These are phyloP conservation scores for Hemistola chrysoprasaria DNA, from an alignment of 2,888 invertebrate species.

Conservation along the genomic window DNA sequence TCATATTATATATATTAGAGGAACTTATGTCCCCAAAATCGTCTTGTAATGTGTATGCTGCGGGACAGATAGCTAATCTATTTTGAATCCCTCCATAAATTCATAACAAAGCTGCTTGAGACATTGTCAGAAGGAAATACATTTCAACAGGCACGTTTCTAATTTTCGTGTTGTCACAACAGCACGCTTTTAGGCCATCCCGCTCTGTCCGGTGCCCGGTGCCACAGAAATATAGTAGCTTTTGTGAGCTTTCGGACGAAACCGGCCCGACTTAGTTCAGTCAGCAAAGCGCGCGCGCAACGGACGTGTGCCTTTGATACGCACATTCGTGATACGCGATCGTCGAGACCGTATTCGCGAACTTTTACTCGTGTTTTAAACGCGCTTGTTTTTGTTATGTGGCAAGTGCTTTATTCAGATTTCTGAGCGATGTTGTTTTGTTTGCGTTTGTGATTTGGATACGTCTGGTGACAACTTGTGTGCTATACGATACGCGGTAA, in stretches of 20 bases:
- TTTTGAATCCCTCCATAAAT: constrained; percentile 23
- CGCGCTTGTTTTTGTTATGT: constrained; percentile 19
- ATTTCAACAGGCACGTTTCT: constrained; percentile 43
- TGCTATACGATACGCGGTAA: constrained; percentile 13
- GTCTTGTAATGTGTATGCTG: background rate
- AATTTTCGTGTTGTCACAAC: constrained; percentile 51
- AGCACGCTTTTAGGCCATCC: constrained; percentile 49
- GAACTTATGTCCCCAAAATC: too few relatives aligned
- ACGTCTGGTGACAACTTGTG: constrained; percentile 14
- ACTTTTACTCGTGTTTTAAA: constrained; percentile 12
- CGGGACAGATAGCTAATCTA: constrained; percentile 23
- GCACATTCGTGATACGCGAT: constrained; percentile 8
- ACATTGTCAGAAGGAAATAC: constrained; percentile 38
- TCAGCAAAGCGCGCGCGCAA: constrained; percentile 71
- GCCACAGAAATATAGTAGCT: constrained; percentile 40
- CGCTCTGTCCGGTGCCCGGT: constrained; percentile 48
- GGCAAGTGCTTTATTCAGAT: constrained; percentile 28
- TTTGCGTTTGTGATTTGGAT: constrained; percentile 12
- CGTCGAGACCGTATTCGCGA: constrained; percentile 23
- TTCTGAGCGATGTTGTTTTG: constrained; percentile 28
- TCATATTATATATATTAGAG: too few relatives aligned
- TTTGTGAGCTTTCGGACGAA: constrained; percentile 62
- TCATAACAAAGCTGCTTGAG: constrained; percentile 20
- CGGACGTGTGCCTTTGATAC: constrained; percentile 36
- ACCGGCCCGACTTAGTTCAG: constrained; percentile 53